Conservation (phyloP, 2,888 invertebrate genomes). For the Apoda limacodes region DNA sequence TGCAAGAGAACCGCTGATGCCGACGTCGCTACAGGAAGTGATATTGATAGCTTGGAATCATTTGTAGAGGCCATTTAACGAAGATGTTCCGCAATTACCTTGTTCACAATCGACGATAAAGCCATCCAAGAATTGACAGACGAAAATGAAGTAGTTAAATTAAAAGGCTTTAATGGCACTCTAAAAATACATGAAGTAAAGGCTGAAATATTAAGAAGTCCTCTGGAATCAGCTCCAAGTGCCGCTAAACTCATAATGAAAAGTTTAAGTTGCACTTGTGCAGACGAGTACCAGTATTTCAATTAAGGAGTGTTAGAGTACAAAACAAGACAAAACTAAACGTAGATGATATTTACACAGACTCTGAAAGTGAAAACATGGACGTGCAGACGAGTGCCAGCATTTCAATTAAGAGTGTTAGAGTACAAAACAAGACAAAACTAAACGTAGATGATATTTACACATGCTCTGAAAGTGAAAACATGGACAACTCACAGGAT, state of each 20-base stretch:
- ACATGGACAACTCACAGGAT: constrained; percentile 9
- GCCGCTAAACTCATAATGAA: constrained; percentile 26
- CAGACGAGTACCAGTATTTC: constrained; percentile 16
- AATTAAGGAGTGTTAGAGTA: constrained; percentile 13
- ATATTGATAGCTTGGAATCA: constrained; percentile 21
- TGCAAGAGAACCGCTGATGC: constrained; percentile 31
- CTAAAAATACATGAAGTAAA: constrained; percentile 21
- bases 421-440: constrained; percentile 10
- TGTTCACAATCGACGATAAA: no score
- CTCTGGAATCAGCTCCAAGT: constrained; percentile 28
- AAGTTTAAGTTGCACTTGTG: constrained; percentile 13
- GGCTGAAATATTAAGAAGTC: constrained; percentile 32
- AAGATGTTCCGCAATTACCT: no score
- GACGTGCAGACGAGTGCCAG: constrained; percentile 13
- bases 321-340: constrained; percentile 9
- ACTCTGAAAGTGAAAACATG: constrained; percentile 14
- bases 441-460: constrained; percentile 12
- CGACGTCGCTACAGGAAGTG: constrained; percentile 25
- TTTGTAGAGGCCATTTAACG: constrained; percentile 13
- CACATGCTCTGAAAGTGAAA: constrained; percentile 14
- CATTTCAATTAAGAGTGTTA: constrained; percentile 14
- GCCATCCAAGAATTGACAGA: no score
- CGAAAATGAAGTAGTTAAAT: constrained; percentile 12
- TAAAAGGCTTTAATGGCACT: constrained; percentile 18
- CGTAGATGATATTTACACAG: constrained; percentile 13